A percentile compares a stretch with the other conserved stretches of the same genome.
Conservation (phyloP, 2,113 vertebrate species). For the Bufo bufo region DNA sequence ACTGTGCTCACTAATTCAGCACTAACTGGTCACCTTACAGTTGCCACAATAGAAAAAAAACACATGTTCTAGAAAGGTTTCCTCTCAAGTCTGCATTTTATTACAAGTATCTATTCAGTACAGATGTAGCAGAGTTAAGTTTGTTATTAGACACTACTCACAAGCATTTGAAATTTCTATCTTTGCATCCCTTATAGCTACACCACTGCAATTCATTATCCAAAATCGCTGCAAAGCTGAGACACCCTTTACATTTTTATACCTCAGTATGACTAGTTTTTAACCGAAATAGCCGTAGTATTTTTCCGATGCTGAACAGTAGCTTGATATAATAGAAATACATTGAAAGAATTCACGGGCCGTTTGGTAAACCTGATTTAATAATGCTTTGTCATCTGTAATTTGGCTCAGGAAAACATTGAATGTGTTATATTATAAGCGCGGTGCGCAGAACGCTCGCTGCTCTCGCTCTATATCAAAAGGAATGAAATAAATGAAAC, state of each 20-base stretch:
- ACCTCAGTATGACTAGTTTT: neutral
- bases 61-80: too few relatives aligned
- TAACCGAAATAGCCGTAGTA: neutral
- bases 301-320: neutral
- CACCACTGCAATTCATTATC: too few relatives aligned
- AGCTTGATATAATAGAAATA: neutral
- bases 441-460: neutral
- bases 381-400: slow-evolving; percentile 41
- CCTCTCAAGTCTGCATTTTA: too few relatives aligned
- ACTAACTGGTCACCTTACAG: too few relatives aligned
- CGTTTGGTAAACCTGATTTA: slow-evolving; percentile 30
- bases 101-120: too few relatives aligned
- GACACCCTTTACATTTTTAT: neutral
- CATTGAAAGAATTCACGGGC: slow-evolving; percentile 4
- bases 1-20: too few relatives aligned
- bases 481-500: slow-evolving; percentile 22
- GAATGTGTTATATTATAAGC: neutral
- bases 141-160: neutral
- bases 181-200: too few relatives aligned
- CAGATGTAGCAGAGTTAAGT: neutral
- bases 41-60: too few relatives aligned
- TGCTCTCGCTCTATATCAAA: neutral
- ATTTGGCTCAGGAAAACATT: slow-evolving; percentile 30
- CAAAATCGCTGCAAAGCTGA: too few relatives aligned
- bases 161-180: too few relatives aligned